Conservation (phyloP, 2,888 invertebrate genomes). For the Ceraclea dissimilis region DNA sequence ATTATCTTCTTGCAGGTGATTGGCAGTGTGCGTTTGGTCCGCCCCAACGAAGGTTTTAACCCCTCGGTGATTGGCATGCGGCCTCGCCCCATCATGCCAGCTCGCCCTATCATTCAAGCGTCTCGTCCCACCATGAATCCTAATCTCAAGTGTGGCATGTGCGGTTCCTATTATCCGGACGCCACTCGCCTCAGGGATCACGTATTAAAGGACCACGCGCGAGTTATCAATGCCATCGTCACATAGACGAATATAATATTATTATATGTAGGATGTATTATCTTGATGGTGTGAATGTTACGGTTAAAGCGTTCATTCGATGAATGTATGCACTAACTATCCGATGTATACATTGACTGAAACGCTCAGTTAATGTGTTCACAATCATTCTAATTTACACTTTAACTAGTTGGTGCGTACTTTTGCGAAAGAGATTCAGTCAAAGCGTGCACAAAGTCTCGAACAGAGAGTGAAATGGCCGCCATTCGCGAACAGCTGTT, state of each 20-base stretch:
- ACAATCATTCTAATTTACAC: no score
- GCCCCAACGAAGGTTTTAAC: neutral
- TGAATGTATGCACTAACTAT: no score
- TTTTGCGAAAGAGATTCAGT: no score
- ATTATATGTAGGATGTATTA: no score
- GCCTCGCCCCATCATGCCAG: neutral
- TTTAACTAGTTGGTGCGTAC: no score
- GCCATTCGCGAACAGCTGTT: no score
- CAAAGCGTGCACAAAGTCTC: no score
- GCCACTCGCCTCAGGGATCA: constrained; percentile 10
- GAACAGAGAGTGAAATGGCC: no score
- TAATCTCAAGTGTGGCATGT: constrained; percentile 10
- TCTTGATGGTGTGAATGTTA: no score
- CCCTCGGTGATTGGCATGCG: constrained; percentile 1
- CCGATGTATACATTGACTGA: no score
- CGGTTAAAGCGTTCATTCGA: no score
- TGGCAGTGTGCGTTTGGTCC: neutral
- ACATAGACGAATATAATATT: neutral
- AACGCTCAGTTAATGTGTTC: no score
- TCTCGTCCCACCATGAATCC: neutral
- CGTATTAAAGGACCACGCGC: constrained; percentile 7
- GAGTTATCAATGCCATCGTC: neutral
- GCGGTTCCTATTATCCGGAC: constrained; percentile 9
- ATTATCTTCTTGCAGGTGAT: neutral
- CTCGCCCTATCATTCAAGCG: neutral